Evolutionary conservation across 2,888 invertebrate genomes (phyloP).

Genomic region (Odontomyia ornata): DNA sequence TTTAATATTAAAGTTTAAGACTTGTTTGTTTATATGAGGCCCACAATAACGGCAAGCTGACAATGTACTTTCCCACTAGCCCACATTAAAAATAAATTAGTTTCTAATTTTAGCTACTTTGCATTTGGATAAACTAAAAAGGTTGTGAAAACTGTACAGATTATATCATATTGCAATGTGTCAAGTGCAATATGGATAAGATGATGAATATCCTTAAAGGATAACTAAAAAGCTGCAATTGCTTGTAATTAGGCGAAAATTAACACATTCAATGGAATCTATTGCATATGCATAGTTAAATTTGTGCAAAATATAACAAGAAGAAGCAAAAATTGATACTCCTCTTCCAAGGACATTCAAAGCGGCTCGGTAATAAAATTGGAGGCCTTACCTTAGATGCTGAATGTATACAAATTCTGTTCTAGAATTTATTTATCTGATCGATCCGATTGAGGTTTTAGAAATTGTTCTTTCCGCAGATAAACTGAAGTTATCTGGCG

Average conservation of each 20-base stretch:
- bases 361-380: background rate
- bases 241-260: too few relatives aligned
- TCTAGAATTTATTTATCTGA: background rate
- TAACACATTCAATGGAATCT: too few relatives aligned
- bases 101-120: slow-evolving; percentile 59
- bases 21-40: slow-evolving; percentile 61
- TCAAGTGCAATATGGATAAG: too few relatives aligned
- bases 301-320: background rate
- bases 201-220: too few relatives aligned
- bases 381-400: background rate
- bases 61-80: slow-evolving; percentile 66
- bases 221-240: too few relatives aligned
- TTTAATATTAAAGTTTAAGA: slow-evolving; percentile 43
- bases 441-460: too few relatives aligned
- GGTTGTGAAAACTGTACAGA: too few relatives aligned
- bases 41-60: slow-evolving; percentile 77
- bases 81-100: slow-evolving; percentile 57
- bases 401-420: background rate
- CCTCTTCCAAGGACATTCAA: background rate
- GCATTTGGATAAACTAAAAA: too few relatives aligned
- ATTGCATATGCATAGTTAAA: background rate
- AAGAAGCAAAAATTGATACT: background rate
- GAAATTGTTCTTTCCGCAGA: too few relatives aligned
- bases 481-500: too few relatives aligned
- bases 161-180: too few relatives aligned